These are phyloP conservation scores for Meiosimyza decipiens DNA, from an alignment of 2,888 invertebrate genomes.

Conservation along the genomic window DNA sequence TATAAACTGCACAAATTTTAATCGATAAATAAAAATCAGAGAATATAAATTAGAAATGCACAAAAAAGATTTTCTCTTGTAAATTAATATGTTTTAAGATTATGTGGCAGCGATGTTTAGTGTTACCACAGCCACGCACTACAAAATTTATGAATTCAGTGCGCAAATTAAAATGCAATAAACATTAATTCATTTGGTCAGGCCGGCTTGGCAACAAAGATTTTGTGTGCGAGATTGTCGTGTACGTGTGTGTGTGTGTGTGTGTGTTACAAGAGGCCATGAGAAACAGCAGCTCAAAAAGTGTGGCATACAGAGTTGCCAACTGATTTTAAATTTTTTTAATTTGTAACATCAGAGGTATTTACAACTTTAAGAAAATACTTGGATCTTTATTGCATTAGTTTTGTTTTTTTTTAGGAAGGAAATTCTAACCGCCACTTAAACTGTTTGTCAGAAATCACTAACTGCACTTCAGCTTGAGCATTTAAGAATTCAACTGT, in stretches of 20 bases:
- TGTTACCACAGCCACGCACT: not conserved
- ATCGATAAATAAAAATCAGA: conserved; percentile 63
- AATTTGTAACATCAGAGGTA: not conserved
- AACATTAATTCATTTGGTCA: conserved; percentile 52
- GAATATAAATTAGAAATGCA: conserved; percentile 60
- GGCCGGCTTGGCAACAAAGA: not conserved
- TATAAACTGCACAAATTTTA: conserved; percentile 39
- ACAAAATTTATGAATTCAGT: conserved; percentile 59
- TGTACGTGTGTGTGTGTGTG: not conserved
- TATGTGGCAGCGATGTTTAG: conserved; percentile 17
- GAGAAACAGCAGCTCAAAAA: not conserved
- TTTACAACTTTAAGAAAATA: not conserved
- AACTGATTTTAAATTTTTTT: not conserved
- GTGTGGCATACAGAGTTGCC: conserved; percentile 7
- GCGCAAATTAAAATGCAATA: conserved; percentile 60
- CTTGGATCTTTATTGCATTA: too few species aligned
- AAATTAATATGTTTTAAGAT: conserved; percentile 33
- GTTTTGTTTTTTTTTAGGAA: too few species aligned
- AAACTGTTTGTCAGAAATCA: not conserved
- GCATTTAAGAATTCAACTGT: not conserved
- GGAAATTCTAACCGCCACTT: too few species aligned
- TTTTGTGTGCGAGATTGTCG: not conserved
- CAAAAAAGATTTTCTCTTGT: conserved; percentile 11
- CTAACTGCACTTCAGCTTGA: not conserved
- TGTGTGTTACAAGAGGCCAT: not conserved